Percentiles rank a stretch among this genome's conserved stretches.
These are phyloP conservation scores for Cepaea hortensis DNA, from an alignment of 2,888 invertebrate species.

Conservation along the genomic window DNA sequence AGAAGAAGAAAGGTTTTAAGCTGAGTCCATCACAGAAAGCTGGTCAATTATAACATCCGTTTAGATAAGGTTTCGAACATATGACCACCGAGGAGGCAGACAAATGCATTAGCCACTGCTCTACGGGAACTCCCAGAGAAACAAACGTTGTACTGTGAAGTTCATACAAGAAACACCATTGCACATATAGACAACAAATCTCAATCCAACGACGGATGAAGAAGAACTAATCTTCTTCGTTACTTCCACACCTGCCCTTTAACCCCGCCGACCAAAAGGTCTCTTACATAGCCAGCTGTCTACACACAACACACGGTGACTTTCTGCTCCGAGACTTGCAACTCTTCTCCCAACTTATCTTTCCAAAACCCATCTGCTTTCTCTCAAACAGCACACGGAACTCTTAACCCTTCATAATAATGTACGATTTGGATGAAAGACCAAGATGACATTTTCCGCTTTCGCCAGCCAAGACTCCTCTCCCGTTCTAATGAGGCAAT, in stretches of 20 bases:
- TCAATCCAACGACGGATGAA: no score
- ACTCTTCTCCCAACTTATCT: background rate
- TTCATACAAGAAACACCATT: no score
- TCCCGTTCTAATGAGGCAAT: constrained; percentile 36
- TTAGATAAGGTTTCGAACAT: no score
- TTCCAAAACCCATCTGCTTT: constrained; percentile 28
- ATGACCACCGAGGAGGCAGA: no score
- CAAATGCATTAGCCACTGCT: no score
- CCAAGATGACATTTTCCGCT: constrained; percentile 14
- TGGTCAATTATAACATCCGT: no score
- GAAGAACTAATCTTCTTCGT: no score
- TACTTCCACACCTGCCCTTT: background rate
- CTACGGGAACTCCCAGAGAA: no score
- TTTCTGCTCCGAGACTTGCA: background rate
- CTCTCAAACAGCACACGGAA: constrained; percentile 14
- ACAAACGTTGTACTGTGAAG: no score
- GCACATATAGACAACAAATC: no score
- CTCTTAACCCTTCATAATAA: constrained; percentile 38
- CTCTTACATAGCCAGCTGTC: background rate
- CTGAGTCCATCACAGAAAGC: no score
- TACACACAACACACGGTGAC: background rate
- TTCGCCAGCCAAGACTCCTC: background rate
- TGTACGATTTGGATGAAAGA: constrained; percentile 40
- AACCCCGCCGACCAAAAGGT: background rate
- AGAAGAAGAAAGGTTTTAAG: no score